Conservation (phyloP, 2,113 vertebrate species). For the Tupaia tana region DNA sequence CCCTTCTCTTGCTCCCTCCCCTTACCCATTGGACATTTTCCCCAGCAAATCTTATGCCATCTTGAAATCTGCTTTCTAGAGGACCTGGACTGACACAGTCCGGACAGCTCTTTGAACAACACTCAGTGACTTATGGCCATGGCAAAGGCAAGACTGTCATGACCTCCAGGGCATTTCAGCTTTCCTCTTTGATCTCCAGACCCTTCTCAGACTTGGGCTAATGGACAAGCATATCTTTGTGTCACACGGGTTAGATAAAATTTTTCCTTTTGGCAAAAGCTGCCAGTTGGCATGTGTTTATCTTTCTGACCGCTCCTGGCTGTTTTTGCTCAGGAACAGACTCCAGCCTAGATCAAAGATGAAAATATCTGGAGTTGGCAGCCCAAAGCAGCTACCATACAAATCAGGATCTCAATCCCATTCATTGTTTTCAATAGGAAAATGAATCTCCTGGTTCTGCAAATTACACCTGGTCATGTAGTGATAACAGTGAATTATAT, state of each 20-base stretch:
- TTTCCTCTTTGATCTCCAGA: background rate
- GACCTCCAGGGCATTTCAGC: background rate
- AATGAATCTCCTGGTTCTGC: background rate
- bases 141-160: background rate
- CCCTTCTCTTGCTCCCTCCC: background rate
- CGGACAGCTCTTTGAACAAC: no score
- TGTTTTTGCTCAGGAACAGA: background rate
- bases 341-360: slow-evolving; percentile 36
- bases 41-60: background rate
- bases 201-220: background rate
- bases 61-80: background rate
- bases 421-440: slow-evolving; percentile 21
- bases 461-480: slow-evolving; percentile 41
- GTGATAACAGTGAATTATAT: background rate
- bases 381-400: background rate
- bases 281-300: background rate
- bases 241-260: background rate
- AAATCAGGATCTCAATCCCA: background rate
- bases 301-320: background rate
- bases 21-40: background rate
- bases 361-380: background rate
- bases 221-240: accelerated
- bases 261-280: background rate
- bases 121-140: background rate
- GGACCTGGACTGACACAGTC: background rate